phyloP scores from a whole-genome alignment of 2,113 vertebrate genomes.

The Bambusicola thoracicus region DNA sequence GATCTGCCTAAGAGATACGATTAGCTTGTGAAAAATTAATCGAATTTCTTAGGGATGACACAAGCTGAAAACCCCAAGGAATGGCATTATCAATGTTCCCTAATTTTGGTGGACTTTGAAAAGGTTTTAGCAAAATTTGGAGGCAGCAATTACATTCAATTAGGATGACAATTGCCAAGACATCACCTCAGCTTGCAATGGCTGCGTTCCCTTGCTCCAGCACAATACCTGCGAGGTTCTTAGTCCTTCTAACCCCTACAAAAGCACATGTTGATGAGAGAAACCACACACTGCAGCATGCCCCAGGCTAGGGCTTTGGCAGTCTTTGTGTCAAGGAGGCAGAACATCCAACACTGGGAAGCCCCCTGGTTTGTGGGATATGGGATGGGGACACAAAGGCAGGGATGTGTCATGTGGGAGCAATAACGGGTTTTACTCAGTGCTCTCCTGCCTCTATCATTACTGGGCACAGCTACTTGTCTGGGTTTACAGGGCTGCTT shows the following conservation, averaged over 20 bases:
- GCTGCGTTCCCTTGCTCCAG: not conserved
- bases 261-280: rapidly evolving
- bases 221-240: not conserved
- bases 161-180: conserved; percentile 70
- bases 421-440: rapidly evolving
- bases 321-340: not conserved
- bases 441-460: not conserved
- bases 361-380: not conserved
- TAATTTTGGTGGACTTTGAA: conserved; percentile 72
- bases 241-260: not conserved
- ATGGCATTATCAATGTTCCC: conserved; percentile 26
- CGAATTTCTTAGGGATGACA: conserved; percentile 58
- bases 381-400: not conserved
- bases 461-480: not conserved
- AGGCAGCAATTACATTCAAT: conserved; percentile 76
- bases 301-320: not conserved
- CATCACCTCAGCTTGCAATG: not conserved
- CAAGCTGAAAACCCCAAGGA: conserved; percentile 63
- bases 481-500: not conserved
- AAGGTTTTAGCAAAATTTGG: conserved; percentile 59
- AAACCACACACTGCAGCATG: not conserved
- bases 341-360: not conserved
- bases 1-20: conserved; percentile 77
- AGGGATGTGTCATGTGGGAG: rapidly evolving
- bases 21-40: conserved; percentile 82